phyloP scores from a whole-genome alignment of 2,797 vertebrate species.

The Todus mexicanus region DNA sequence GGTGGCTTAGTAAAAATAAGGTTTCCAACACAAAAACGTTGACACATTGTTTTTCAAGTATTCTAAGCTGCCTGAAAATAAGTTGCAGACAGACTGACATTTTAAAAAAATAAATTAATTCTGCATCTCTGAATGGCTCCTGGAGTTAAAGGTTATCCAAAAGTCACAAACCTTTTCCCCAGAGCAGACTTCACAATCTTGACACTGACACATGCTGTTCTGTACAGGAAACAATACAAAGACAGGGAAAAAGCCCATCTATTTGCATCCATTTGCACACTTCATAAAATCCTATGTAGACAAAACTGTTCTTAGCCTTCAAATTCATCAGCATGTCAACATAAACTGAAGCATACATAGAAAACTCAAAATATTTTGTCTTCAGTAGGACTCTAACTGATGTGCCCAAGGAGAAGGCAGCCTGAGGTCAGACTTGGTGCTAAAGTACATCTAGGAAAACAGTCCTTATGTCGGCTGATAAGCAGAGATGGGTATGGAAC shows the following conservation, averaged over 20 bases:
- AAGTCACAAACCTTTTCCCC: background rate
- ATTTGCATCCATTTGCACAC: background rate
- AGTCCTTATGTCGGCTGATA: background rate
- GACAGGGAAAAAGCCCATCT: accelerated
- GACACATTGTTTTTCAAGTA: background rate
- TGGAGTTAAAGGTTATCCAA: background rate
- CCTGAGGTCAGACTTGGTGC: background rate
- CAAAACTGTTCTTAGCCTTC: background rate
- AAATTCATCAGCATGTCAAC: background rate
- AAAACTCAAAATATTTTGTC: background rate
- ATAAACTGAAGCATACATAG: background rate
- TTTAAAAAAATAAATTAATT: background rate
- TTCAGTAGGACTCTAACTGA: background rate
- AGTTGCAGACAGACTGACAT: background rate
- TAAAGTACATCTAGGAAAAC: background rate
- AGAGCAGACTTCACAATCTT: background rate
- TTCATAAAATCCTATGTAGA: background rate
- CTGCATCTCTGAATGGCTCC: background rate
- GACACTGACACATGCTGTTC: background rate
- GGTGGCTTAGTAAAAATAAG: background rate
- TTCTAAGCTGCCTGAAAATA: background rate
- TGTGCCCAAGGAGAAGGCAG: background rate
- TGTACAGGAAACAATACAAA: background rate
- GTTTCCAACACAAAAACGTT: background rate
- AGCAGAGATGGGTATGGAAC: background rate